Conservation (phyloP, 2,888 invertebrate species). For the Stegophylla sp. region DNA sequence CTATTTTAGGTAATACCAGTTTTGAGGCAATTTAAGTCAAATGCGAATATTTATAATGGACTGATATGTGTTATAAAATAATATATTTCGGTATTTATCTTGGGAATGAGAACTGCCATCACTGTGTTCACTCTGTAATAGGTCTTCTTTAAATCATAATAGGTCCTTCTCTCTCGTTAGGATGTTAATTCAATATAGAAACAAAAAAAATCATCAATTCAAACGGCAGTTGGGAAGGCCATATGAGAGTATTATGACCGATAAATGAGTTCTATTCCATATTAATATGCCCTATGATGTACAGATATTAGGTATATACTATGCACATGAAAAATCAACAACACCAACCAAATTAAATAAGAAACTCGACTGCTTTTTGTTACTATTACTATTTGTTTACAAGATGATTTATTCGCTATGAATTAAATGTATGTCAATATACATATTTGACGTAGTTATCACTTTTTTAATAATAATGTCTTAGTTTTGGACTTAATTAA, state of each 20-base stretch:
- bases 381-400: background rate
- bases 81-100: background rate
- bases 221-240: background rate
- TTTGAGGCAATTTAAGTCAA: slow-evolving; percentile 7
- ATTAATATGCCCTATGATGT: background rate
- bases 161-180: too few relatives aligned
- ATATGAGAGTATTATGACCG: background rate
- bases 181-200: background rate
- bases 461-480: background rate
- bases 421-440: background rate
- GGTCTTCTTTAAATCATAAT: background rate
- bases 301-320: background rate
- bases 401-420: background rate
- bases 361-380: slow-evolving; percentile 1
- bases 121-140: slow-evolving; percentile 24
- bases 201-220: slow-evolving; percentile 23
- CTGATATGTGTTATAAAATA: slow-evolving; percentile 2
- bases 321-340: background rate
- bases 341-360: background rate
- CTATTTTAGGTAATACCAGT: slow-evolving; percentile 46
- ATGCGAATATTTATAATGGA: background rate
- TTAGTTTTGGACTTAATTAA: background rate
- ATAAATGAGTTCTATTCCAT: background rate
- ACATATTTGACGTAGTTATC: background rate
- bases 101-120: background rate